These are phyloP conservation scores for Stegastes partitus DNA, from an alignment of 2,113 vertebrate genomes.

Conservation along the genomic window DNA sequence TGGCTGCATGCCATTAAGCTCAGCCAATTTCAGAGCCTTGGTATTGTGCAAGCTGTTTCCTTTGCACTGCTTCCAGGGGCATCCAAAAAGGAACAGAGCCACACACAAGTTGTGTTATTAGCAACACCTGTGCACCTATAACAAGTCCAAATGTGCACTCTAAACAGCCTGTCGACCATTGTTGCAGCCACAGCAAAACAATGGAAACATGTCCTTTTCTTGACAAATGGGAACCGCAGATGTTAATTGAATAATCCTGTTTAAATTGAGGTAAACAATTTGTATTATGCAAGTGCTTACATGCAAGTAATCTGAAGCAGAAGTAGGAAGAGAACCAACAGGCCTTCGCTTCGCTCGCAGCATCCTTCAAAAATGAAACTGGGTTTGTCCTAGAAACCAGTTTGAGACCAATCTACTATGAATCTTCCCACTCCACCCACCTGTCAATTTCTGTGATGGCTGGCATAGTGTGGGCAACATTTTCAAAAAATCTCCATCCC, in stretches of 20 bases:
- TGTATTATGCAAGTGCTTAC: not conserved
- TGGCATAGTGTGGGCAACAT: slow-evolving; percentile 74
- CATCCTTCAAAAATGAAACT: slow-evolving; percentile 44
- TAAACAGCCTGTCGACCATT: not conserved
- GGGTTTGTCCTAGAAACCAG: slow-evolving; percentile 46
- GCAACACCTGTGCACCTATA: not conserved
- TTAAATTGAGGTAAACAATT: not conserved
- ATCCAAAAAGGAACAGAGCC: slow-evolving; percentile 1
- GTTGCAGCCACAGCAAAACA: not conserved
- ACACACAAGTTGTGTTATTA: not conserved
- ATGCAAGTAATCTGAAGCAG: not conserved
- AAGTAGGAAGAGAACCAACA: not conserved
- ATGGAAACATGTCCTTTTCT: not conserved
- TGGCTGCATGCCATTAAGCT: not conserved
- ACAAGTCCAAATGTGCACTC: not conserved
- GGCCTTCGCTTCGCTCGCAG: not conserved
- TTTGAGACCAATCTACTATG: slow-evolving; percentile 68
- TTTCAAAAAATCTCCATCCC: slow-evolving; percentile 64
- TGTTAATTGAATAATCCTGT: slow-evolving; percentile 17
- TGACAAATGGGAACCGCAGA: not conserved
- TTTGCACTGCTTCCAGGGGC: not conserved
- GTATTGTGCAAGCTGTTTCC: no score
- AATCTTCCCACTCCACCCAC: slow-evolving; percentile 75
- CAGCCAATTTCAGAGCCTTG: not conserved
- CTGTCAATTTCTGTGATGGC: slow-evolving; percentile 67